A percentile compares a stretch with the other conserved stretches of the same genome.
phyloP scores from a whole-genome alignment of 2,888 invertebrate genomes.

The Calameuta idolon region DNA sequence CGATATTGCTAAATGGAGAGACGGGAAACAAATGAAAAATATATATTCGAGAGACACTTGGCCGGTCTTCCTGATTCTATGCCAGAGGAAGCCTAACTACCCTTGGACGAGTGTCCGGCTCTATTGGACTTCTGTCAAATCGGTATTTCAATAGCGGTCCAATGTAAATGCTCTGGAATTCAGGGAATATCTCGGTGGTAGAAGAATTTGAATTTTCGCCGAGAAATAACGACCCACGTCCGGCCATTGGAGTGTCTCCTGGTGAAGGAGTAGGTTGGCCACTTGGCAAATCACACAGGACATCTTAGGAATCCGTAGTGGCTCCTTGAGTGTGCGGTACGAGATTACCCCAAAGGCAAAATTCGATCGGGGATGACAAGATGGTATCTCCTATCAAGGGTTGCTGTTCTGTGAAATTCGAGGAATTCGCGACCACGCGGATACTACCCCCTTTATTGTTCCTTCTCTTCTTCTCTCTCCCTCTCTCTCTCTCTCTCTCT shows the following conservation, averaged over 20 bases:
- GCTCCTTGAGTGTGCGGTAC: neutral
- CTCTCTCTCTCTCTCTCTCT: too few relatives aligned
- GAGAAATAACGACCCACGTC: constrained; percentile 9
- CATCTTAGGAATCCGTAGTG: constrained; percentile 60
- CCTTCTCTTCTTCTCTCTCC: neutral
- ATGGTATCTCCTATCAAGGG: constrained; percentile 27
- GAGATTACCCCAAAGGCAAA: constrained; percentile 49
- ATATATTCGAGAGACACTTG: neutral
- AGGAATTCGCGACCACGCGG: constrained; percentile 58
- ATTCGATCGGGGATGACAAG: constrained; percentile 64
- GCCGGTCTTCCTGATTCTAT: neutral
- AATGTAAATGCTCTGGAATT: constrained; percentile 37
- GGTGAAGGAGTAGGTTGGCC: neutral
- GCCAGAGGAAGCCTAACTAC: neutral
- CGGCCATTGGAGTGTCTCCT: neutral
- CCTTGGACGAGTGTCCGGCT: neutral
- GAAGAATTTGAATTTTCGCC: constrained; percentile 59
- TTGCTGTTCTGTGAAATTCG: constrained; percentile 48
- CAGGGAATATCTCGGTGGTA: constrained; percentile 39
- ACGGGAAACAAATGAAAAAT: neutral
- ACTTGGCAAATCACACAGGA: constrained; percentile 12
- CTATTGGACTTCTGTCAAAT: constrained; percentile 51
- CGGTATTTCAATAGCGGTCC: constrained; percentile 62
- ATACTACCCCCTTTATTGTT: constrained; percentile 44
- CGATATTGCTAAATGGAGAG: neutral